Percentiles rank a stretch among this genome's conserved stretches.
Conservation (phyloP, 1,140 invertebrate species). For the Trichomalopsis sarcophagae region DNA sequence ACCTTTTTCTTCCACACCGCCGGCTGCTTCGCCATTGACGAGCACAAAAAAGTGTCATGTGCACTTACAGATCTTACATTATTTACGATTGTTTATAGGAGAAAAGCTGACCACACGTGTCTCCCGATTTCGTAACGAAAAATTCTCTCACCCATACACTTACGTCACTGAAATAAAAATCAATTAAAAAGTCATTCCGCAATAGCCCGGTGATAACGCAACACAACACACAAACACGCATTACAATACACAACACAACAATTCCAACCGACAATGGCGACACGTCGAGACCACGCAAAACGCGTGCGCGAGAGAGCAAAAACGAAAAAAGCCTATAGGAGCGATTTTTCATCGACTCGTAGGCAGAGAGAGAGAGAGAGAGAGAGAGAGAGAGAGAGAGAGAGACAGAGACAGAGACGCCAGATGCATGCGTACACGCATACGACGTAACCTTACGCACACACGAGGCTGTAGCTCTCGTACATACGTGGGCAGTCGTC, state of each 20-base stretch:
- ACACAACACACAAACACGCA: too few species aligned
- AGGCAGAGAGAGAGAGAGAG: background rate
- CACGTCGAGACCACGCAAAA: background rate
- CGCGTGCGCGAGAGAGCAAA: background rate
- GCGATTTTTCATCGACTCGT: background rate
- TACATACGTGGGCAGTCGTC: background rate
- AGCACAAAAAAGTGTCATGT: background rate
- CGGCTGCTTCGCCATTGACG: background rate
- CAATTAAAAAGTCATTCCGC: too few species aligned
- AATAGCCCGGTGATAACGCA: background rate
- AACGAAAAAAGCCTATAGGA: background rate
- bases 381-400: too few species aligned
- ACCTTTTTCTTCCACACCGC: background rate
- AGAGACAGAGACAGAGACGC: too few species aligned
- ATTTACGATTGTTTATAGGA: too few species aligned
- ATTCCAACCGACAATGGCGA: background rate
- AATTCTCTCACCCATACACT: too few species aligned
- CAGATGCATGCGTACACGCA: too few species aligned
- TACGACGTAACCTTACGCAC: background rate
- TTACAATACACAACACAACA: too few species aligned
- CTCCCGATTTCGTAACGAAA: too few species aligned
- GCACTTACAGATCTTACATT: too few species aligned
- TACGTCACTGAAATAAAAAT: too few species aligned
- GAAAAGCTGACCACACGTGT: too few species aligned
- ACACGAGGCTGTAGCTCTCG: background rate